These are phyloP conservation scores for Callospermophilus lateralis DNA, from an alignment of 2,113 vertebrate species.

Conservation along the genomic window DNA sequence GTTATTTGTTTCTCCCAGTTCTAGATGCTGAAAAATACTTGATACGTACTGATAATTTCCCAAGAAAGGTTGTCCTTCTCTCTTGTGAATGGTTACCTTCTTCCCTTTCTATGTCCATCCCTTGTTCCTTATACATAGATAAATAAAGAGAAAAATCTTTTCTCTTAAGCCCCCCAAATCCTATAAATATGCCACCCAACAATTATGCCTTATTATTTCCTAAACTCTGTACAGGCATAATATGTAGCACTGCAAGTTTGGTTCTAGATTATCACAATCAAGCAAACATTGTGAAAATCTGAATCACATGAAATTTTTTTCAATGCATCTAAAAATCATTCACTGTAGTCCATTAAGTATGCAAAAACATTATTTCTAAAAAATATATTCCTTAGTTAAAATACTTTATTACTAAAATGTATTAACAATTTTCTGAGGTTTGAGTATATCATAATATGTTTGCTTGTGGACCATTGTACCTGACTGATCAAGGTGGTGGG, in stretches of 20 bases:
- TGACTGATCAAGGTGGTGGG: neutral
- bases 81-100: fast-evolving
- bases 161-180: neutral
- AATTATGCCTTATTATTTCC: neutral
- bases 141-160: neutral
- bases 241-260: neutral
- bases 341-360: neutral
- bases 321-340: neutral
- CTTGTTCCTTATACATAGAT: fast-evolving
- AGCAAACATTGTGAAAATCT: neutral
- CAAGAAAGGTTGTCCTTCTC: neutral
- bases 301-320: neutral
- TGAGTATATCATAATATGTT: neutral
- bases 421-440: neutral
- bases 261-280: neutral
- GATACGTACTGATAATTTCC: neutral
- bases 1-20: neutral
- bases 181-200: neutral
- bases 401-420: neutral
- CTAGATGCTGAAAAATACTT: neutral
- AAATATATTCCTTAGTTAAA: neutral
- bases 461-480: fast-evolving
- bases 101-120: neutral
- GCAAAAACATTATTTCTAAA: fast-evolving
- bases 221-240: neutral